Base-by-base conservation (phyloP, 1,140 invertebrate species). In the Stenopsyche tienmushanensis region DNA sequence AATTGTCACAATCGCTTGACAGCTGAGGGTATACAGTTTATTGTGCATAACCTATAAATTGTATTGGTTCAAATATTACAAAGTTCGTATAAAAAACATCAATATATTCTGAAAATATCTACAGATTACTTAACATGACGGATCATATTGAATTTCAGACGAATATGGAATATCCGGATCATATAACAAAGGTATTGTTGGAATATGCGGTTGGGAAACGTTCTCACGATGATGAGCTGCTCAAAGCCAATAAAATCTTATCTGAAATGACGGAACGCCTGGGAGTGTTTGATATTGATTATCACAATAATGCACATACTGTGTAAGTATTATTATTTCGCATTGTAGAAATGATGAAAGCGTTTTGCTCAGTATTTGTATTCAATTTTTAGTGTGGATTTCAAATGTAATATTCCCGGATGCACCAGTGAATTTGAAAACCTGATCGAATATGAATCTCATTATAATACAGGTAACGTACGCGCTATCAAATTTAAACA, bases 271-370 rank as follows among this genome's bases (percentile, higher is more conserved):
- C 41, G 9, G 34, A 62, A 3, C 66, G 76, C 17, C 70, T 77
- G 13, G 78, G 77, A 1, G 71, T 80, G 10, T 77, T 74, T 50
- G 77, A 81, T 62, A 71, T 73, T 5, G 78, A 81, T 58, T 75
- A 78, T 10, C 77, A 78, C 69, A 70, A 75, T 17, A 63, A 75
- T 3, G 76, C 73, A 64, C 74, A 76, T 66, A 63, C 75, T 60
- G 25, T 73, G 79, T 79, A 74, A 74, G 76, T 50, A 29, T 15
- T 53, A n/a, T n/a, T n/a, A n/a, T n/a, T n/a, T n/a, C 15, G 17
- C 3, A 18, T 52, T 26, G 26, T 50, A n/a, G n/a, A n/a, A n/a
- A n/a, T n/a, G n/a, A n/a, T n/a, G n/a, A n/a, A n/a, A n/a, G n/a
- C n/a, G n/a, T n/a, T n/a, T n/a, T n/a, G n/a, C n/a, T n/a, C n/a